phyloP scores from a whole-genome alignment of 2,113 vertebrate species.

The Hemichromis elongatus region DNA sequence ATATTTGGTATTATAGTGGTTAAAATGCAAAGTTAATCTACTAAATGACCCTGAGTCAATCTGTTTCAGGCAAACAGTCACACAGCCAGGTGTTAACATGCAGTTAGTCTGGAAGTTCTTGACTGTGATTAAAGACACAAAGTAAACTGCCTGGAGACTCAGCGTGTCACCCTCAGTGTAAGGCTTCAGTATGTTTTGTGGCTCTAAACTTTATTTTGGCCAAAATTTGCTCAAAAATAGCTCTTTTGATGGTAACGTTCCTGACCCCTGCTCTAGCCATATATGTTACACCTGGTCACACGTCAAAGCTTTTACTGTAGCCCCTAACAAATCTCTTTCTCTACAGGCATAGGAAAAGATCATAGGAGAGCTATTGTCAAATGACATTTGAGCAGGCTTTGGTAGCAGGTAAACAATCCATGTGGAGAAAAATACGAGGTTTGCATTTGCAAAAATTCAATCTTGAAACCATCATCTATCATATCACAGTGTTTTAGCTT shows the following conservation, averaged over 20 bases:
- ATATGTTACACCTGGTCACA: not conserved
- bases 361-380: not conserved
- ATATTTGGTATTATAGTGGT: not conserved
- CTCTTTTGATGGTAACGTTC: not conserved
- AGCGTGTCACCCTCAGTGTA: not conserved
- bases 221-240: not conserved
- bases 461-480: not conserved
- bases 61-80: not conserved
- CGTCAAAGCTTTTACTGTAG: not conserved
- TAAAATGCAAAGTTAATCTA: not conserved
- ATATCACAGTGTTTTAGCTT: not conserved
- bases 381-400: not conserved
- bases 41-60: not conserved
- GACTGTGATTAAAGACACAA: not conserved
- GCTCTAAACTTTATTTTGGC: not conserved
- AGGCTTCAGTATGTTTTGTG: not conserved
- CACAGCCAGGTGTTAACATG: not conserved
- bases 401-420: not conserved
- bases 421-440: not conserved
- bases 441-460: not conserved
- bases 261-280: not conserved
- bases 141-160: not conserved
- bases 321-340: not conserved
- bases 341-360: not conserved
- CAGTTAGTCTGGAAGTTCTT: not conserved